These are phyloP conservation scores for Mamestra brassicae DNA, from an alignment of 2,888 invertebrate genomes.

Conservation along the genomic window DNA sequence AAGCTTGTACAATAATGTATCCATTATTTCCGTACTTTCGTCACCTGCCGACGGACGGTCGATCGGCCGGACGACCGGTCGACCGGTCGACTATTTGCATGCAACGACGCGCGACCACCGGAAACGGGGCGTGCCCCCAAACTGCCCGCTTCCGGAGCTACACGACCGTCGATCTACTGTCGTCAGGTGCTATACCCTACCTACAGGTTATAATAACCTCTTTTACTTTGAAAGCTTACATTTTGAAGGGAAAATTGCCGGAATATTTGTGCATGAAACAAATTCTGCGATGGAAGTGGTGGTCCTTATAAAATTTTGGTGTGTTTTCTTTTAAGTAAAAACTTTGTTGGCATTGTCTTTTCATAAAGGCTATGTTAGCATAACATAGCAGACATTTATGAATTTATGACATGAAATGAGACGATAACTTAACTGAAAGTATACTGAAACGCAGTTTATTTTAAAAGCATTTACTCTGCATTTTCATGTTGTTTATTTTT, in stretches of 20 bases:
- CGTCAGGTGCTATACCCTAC: constrained; percentile 65
- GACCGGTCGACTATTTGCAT: constrained; percentile 83
- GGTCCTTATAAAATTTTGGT: neutral
- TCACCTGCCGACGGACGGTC: constrained; percentile 73
- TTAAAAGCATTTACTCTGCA: no score
- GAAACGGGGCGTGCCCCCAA: constrained; percentile 87
- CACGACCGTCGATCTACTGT: constrained; percentile 62
- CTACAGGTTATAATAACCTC: constrained; percentile 57
- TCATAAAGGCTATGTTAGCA: neutral
- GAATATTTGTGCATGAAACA: constrained; percentile 13
- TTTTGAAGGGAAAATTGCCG: constrained; percentile 26
- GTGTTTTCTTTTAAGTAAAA: neutral
- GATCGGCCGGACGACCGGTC: constrained; percentile 54
- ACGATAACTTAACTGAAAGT: neutral
- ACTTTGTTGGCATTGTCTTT: neutral
- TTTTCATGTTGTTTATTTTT: neutral
- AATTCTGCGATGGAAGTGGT: neutral
- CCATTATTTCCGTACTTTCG: constrained; percentile 68
- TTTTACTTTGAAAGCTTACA: constrained; percentile 52
- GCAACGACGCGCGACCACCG: constrained; percentile 87
- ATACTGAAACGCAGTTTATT: neutral
- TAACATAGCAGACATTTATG: neutral
- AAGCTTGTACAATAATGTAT: constrained; percentile 48
- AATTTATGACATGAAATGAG: neutral
- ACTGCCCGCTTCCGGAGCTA: constrained; percentile 85